Evolutionary conservation across 2,113 vertebrate species (phyloP), one percentile per base, ranked within the genome.

Genomic region (Okapia johnstoni): DNA sequence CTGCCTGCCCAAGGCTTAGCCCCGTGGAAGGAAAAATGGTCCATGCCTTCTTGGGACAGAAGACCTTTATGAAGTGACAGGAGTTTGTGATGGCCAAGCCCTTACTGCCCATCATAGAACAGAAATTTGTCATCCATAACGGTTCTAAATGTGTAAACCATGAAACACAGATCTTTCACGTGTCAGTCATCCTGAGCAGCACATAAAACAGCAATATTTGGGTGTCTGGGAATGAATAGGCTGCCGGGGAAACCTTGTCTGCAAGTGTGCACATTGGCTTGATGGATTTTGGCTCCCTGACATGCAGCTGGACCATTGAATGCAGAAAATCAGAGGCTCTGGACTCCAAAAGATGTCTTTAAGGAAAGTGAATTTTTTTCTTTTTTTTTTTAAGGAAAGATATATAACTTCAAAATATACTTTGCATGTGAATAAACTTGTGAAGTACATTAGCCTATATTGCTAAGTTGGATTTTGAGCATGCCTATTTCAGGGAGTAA

Each of bases 351-450:
- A 58, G n/a, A 52, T 54, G 40, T 85, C 88, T 57, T 26, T 28
- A 79, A 79, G 60, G 92, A n/a, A 30, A 52, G 26, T 5, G 60
- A 85, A n/a, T n/a, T n/a, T n/a, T n/a, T n/a, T n/a, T n/a, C n/a
- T 70, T 79, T 76, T 83, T 63, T n/a, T 76, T 95, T 84, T 26
- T 52, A 40, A 48, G 17, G 33, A 76, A 81, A 91, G 92, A 84
- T 36, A 40, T 58, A 80, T 40, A 57, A 43, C 83, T 84, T 89
- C 66, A 89, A 93, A 97, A 92, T 36, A 81, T 7, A 84, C 90
- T 94, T 89, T 96, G 60, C 55, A 70, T 95, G 96, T 96, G 97
- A 97, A 97, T 97, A n/a, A 77, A 36, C 84, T 61, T 73, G 87
- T 23, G 48, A 88, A 77, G 92, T 16, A 4, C 73, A 81, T 84